phyloP scores from a whole-genome alignment of 2,113 vertebrate genomes.

The Rhabdomys dilectus region DNA sequence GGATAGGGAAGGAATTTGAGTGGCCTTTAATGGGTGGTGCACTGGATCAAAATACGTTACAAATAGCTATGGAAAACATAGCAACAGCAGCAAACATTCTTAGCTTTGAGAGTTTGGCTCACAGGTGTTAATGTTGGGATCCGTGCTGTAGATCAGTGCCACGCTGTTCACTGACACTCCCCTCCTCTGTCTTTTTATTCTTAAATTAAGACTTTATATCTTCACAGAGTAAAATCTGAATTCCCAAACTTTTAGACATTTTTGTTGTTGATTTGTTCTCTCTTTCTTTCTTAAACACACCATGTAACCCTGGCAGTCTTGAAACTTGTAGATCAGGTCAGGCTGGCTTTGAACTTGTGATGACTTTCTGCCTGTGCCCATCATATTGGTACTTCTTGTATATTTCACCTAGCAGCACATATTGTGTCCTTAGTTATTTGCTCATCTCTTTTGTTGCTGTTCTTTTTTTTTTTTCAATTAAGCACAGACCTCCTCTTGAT shows the following conservation, averaged over 20 bases:
- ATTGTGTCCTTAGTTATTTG: neutral
- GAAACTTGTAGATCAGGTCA: neutral
- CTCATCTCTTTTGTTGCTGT: neutral
- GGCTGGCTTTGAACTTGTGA: no score
- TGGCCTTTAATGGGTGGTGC: neutral
- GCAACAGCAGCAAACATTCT: neutral
- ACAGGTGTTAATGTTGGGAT: neutral
- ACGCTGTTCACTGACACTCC: neutral
- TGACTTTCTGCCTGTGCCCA: no score
- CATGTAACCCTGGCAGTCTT: neutral
- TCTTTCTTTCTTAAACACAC: no score
- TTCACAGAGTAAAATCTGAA: neutral
- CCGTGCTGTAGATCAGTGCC: neutral
- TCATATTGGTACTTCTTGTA: neutral
- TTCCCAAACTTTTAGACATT: conserved; percentile 2
- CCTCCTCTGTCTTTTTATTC: neutral
- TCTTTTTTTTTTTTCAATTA: neutral
- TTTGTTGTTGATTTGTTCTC: neutral
- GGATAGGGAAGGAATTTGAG: neutral
- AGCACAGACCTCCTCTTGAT: neutral
- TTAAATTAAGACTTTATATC: neutral
- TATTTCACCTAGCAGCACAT: neutral
- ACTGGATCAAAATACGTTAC: neutral
- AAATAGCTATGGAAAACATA: neutral
- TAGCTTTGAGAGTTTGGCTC: neutral